These are phyloP conservation scores for Myiozetetes cayanensis DNA, from an alignment of 2,113 vertebrate genomes.

Conservation along the genomic window DNA sequence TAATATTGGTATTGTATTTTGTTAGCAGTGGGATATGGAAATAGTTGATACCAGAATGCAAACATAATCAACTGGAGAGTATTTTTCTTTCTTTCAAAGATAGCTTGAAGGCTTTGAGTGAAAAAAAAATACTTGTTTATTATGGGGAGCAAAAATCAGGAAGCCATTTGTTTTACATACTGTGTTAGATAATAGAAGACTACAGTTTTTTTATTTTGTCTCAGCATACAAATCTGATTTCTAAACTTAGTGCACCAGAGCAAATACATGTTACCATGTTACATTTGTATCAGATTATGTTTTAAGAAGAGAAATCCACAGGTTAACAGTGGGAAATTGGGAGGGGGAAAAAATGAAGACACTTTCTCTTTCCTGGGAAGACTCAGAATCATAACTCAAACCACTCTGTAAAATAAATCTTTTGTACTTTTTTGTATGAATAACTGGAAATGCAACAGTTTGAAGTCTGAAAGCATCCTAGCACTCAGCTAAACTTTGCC, in stretches of 20 bases:
- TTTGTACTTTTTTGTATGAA: constrained; percentile 64
- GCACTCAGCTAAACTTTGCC: neutral
- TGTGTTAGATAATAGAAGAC: constrained; percentile 27
- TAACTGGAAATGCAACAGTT: constrained; percentile 37
- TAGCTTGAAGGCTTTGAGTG: constrained; percentile 6
- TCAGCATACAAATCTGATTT: constrained; percentile 60
- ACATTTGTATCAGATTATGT: constrained; percentile 24
- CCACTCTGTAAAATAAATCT: constrained; percentile 19
- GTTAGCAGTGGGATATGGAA: neutral
- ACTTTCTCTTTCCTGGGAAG: constrained; percentile 18
- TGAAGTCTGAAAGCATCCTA: neutral
- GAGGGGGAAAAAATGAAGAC: neutral
- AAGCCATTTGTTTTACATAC: constrained; percentile 50
- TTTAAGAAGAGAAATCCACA: constrained; percentile 7
- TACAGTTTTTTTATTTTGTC: constrained; percentile 54
- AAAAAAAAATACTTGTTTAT: constrained; percentile 44
- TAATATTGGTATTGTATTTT: neutral
- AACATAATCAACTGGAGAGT: constrained; percentile 8
- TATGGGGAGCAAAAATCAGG: constrained; percentile 25
- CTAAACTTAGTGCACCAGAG: constrained; percentile 42
- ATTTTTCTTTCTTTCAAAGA: constrained; percentile 20
- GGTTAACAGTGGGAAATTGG: neutral
- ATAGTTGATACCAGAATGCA: constrained; percentile 7
- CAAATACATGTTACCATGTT: constrained; percentile 41
- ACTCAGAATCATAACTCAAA: neutral